A percentile compares a stretch with the other conserved stretches of the same genome.
Evolutionary conservation across 2,888 invertebrate genomes (phyloP).

Genomic region (Portevinia maculata): DNA sequence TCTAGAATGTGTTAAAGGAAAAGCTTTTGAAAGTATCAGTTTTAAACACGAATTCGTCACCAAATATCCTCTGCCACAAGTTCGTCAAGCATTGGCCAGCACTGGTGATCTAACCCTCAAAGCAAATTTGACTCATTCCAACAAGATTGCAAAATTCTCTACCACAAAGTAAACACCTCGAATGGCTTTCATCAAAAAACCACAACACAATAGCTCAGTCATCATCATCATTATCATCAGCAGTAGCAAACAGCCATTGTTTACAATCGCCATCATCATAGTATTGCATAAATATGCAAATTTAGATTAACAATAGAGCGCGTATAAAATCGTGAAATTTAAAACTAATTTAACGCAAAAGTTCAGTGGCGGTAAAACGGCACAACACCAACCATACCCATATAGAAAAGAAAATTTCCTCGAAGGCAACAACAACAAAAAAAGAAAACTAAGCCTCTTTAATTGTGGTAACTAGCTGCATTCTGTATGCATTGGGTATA

Average conservation of each 20-base stretch:
- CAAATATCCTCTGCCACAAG: too few relatives aligned
- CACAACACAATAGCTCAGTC: conserved; percentile 15
- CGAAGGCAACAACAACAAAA: not conserved
- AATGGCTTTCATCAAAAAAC: conserved; percentile 23
- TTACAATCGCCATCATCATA: conserved; percentile 10
- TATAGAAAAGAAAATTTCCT: conserved; percentile 36
- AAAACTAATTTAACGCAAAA: conserved; percentile 41
- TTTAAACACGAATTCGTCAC: too few relatives aligned
- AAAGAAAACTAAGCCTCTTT: conserved; percentile 36
- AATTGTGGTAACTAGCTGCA: conserved; percentile 32
- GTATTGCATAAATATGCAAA: conserved; percentile 44
- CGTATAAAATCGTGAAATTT: conserved; percentile 38
- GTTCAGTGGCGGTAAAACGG: not conserved
- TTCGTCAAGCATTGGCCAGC: too few relatives aligned
- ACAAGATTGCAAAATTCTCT: too few relatives aligned
- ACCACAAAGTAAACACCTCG: too few relatives aligned
- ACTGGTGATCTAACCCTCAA: too few relatives aligned
- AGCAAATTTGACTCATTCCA: too few relatives aligned
- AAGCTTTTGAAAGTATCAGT: too few relatives aligned
- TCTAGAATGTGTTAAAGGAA: too few relatives aligned
- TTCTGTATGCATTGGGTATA: conserved; percentile 8
- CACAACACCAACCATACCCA: not conserved
- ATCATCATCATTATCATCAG: conserved; percentile 15
- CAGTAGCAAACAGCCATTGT: too few relatives aligned
- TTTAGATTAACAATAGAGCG: conserved; percentile 39